Conservation (phyloP, 2,888 invertebrate genomes). For the Dasysyrphus tricinctus region DNA sequence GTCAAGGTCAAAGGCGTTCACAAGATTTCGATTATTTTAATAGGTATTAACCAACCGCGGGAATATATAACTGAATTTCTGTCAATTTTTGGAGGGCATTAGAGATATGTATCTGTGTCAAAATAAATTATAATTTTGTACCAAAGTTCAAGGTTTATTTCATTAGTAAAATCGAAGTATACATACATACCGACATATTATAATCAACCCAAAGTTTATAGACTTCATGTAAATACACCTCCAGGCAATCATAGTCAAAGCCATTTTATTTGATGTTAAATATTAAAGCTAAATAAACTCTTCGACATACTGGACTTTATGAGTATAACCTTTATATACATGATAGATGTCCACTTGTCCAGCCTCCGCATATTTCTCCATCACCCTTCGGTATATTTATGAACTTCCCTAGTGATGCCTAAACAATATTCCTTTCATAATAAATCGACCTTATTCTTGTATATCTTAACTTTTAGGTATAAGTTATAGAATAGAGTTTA, state of each 20-base stretch:
- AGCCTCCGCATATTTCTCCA: not conserved
- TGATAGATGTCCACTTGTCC: slow-evolving; percentile 24
- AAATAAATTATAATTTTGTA: too few relatives aligned
- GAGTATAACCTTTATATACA: slow-evolving; percentile 3
- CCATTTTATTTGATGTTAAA: not conserved
- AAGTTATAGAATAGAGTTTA: slow-evolving; percentile 28
- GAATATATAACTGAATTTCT: too few relatives aligned
- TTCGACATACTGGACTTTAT: not conserved
- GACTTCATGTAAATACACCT: not conserved
- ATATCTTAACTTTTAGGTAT: slow-evolving; percentile 18
- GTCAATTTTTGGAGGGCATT: too few relatives aligned
- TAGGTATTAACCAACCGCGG: too few relatives aligned
- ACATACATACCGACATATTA: not conserved
- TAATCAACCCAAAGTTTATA: not conserved
- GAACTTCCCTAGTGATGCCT: too few relatives aligned
- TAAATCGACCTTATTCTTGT: slow-evolving; percentile 8
- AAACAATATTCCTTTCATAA: slow-evolving; percentile 23
- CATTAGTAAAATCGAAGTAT: not conserved
- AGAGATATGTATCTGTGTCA: too few relatives aligned
- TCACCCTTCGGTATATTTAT: not conserved
- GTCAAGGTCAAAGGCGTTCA: too few relatives aligned
- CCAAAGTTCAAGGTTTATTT: not conserved
- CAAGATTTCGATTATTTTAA: too few relatives aligned
- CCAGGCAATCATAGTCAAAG: not conserved
- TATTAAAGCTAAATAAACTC: not conserved